Evolutionary conservation across 2,113 vertebrate genomes (phyloP).

Genomic region (Zosterops pallidus): DNA sequence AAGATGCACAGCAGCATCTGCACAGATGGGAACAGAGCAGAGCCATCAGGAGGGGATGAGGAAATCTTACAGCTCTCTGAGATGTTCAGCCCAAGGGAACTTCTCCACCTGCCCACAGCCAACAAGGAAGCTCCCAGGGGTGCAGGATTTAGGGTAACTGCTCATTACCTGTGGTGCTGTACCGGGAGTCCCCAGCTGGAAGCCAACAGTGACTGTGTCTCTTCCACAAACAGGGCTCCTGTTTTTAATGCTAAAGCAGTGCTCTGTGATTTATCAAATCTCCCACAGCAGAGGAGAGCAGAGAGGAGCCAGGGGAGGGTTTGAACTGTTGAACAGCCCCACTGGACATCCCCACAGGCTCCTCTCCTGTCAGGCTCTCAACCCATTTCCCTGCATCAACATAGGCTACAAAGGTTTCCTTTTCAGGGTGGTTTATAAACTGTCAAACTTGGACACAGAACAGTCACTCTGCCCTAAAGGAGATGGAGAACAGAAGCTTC

Average conservation of each 20-base stretch:
- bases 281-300: background rate
- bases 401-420: background rate
- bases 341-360: background rate
- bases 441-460: slow-evolving; percentile 12
- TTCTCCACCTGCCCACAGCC: background rate
- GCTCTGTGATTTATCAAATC: background rate
- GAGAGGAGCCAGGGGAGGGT: background rate
- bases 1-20: background rate
- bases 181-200: background rate
- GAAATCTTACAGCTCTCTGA: background rate
- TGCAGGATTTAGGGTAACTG: background rate
- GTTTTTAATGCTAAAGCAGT: background rate
- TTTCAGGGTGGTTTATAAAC: slow-evolving; percentile 23
- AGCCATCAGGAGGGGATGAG: background rate
- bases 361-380: background rate
- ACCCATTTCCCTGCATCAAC: background rate
- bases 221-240: background rate
- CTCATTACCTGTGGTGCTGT: background rate
- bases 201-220: background rate
- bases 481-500: slow-evolving; percentile 14
- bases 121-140: background rate
- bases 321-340: background rate
- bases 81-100: background rate
- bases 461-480: slow-evolving; percentile 16
- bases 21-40: background rate